A percentile compares a stretch with the other conserved stretches of the same genome.
Conservation (phyloP, 2,888 invertebrate genomes). For the Adelognathus sp. region DNA sequence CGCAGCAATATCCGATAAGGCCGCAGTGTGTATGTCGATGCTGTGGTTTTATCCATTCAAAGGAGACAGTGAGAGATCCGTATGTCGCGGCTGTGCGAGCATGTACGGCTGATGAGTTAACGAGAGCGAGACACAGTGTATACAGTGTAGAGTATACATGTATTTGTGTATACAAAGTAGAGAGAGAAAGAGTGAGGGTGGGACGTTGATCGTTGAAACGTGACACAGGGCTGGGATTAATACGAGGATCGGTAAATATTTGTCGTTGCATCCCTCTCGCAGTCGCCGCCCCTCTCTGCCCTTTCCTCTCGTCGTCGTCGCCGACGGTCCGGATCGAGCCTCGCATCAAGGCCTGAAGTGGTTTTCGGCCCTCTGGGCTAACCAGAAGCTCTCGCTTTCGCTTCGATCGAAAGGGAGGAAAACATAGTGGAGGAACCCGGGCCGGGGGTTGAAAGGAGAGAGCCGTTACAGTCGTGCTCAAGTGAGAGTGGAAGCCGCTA, state of each 20-base stretch:
- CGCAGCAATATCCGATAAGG: slow-evolving; percentile 8
- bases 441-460: too few species aligned
- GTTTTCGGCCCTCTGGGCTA: slow-evolving; percentile 46
- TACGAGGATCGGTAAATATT: slow-evolving; percentile 61
- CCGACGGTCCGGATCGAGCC: too few species aligned
- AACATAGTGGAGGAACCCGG: slow-evolving; percentile 25
- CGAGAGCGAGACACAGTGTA: too few species aligned
- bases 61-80: too few species aligned
- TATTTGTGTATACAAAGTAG: background rate
- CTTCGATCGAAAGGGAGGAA: slow-evolving; percentile 45
- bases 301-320: slow-evolving; percentile 47
- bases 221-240: slow-evolving; percentile 58
- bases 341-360: slow-evolving; percentile 56
- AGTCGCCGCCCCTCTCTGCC: background rate
- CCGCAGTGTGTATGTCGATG: slow-evolving; percentile 46
- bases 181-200: slow-evolving; percentile 18
- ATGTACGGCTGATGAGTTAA: too few species aligned
- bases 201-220: slow-evolving; percentile 58
- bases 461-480: slow-evolving; percentile 3
- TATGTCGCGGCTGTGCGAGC: too few species aligned
- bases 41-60: slow-evolving; percentile 40
- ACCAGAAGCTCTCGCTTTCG: slow-evolving; percentile 25
- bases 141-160: too few species aligned
- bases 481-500: slow-evolving; percentile 14
- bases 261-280: slow-evolving; percentile 51